Conservation (phyloP, 2,888 invertebrate genomes). For the Zelleria hepariella region DNA sequence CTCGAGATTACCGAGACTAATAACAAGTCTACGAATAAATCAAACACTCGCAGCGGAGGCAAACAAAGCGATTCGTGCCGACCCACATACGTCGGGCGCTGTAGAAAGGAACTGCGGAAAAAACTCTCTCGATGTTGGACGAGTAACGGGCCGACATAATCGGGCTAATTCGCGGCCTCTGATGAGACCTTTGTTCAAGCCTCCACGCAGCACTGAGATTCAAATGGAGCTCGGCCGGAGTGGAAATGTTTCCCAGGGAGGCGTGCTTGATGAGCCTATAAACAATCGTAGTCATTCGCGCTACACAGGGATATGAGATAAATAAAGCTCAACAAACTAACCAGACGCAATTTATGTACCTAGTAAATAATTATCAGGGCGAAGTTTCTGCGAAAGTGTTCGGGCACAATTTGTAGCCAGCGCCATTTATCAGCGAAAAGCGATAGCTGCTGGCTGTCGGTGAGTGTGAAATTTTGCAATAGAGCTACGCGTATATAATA, state of each 20-base stretch:
- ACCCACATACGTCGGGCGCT: slow-evolving; percentile 41
- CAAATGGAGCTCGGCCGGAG: not conserved
- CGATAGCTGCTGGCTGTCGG: slow-evolving; percentile 40
- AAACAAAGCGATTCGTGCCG: slow-evolving; percentile 50
- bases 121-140: slow-evolving; percentile 32
- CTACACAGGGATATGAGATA: not conserved
- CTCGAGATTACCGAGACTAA: not conserved
- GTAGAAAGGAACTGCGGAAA: slow-evolving; percentile 42
- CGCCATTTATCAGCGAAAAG: slow-evolving; percentile 47
- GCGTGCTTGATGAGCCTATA: too few relatives aligned
- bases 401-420: slow-evolving; percentile 14
- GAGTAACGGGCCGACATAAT: slow-evolving; percentile 38
- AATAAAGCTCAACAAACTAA: not conserved
- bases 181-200: slow-evolving; percentile 5
- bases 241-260: not conserved
- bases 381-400: slow-evolving; percentile 22
- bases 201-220: not conserved
- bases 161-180: slow-evolving; percentile 25
- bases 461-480: slow-evolving; percentile 63
- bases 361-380: not conserved
- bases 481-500: slow-evolving; percentile 38
- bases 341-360: not conserved
- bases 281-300: not conserved
- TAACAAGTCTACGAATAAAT: slow-evolving; percentile 23
- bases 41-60: slow-evolving; percentile 20